Evolutionary conservation across 2,797 vertebrate genomes (phyloP), one percentile per base, ranked within the genome.

Genomic region (Florisuga fusca): DNA sequence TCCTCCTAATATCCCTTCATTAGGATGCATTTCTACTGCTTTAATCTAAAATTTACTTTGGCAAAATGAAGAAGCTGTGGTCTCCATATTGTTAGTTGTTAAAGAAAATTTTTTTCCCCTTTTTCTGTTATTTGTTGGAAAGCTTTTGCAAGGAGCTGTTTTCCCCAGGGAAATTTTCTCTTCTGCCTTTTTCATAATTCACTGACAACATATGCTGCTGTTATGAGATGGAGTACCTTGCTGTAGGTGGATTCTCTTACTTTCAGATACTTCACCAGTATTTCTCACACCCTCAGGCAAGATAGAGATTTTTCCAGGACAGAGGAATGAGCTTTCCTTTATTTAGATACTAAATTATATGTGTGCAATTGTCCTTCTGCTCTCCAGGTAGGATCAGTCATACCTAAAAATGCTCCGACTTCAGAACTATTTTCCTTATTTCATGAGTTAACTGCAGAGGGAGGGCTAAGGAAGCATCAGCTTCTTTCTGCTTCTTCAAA

Each of bases 141-240:
- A 90, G 73, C 33, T 81, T 88, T 88, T 90, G 55, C n/a, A 93
- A 81, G 71, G 63, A 75, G 41, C 6, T 71, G 0, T 64, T 67
- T 88, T 94, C 94, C 59, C 63, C 19, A 25, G 77, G 85, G 80
- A 94, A 94, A 84, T 57, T 66, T 38, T 82, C 22, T 79, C 17
- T 63, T 77, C 53, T 66, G 61, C 31, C 43, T 90, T 77, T 76
- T 80, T 94, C 31, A 73, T 91, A 84, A 58, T 73, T 93, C 71
- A 84, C 67, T 86, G 71, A 57, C 57, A 91, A 88, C 92, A 76
- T 36, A 34, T 1, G 3, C 26, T 33, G 34, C 72, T 41, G 15
- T 91, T 87, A 82, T 57, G 80, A 90, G 89, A 34, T 58, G n/a
- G 55, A 57, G 29, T 85, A 91, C 69, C 69, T 91, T 74, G 45